These are phyloP conservation scores for Rhodophaea formosa DNA, from an alignment of 2,888 invertebrate genomes.

Conservation along the genomic window DNA sequence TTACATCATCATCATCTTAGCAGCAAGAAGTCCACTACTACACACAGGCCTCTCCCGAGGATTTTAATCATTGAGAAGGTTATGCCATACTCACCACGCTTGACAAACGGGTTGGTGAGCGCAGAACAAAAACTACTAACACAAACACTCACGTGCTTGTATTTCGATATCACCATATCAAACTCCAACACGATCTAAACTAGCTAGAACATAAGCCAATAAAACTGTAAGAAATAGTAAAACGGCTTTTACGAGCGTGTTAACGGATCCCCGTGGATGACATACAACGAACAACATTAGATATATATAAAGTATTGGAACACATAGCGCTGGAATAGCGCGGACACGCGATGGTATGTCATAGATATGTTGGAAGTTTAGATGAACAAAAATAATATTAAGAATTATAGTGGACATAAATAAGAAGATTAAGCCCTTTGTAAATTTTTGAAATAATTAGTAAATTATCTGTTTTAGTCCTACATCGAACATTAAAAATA, in stretches of 20 bases:
- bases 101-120: too few species aligned
- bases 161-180: neutral
- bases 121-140: neutral
- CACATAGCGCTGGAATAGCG: neutral
- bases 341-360: constrained; percentile 1
- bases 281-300: constrained; percentile 8
- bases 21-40: too few species aligned
- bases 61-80: too few species aligned
- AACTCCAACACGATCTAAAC: neutral
- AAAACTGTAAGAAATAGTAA: constrained; percentile 13
- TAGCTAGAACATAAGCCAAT: neutral
- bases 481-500: too few species aligned
- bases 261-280: constrained; percentile 10
- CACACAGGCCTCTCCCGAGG: too few species aligned
- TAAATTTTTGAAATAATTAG: too few species aligned
- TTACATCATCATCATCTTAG: too few species aligned
- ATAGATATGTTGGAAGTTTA: neutral
- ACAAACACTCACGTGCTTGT: neutral
- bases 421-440: too few species aligned
- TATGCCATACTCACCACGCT: too few species aligned
- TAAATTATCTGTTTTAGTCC: too few species aligned
- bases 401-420: too few species aligned
- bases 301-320: constrained; percentile 12
- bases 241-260: constrained; percentile 12
- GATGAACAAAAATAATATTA: neutral